Evolutionary conservation across 35 echinoderm and acorn worm species (phyloP).

Genomic region (Patiria miniata): DNA sequence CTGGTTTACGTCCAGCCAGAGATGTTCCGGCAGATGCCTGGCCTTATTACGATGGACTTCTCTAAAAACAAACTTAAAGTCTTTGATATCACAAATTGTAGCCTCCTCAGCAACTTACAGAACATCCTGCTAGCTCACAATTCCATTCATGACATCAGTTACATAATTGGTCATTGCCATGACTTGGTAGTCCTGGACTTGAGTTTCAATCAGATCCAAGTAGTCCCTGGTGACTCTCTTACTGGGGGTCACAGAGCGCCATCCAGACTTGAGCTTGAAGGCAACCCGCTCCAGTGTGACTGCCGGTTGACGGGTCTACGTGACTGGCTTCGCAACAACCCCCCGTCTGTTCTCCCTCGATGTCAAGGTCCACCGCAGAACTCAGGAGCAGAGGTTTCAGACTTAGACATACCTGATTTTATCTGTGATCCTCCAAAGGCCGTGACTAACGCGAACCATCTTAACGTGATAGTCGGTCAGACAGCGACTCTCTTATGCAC

Average conservation of each 20-base stretch:
- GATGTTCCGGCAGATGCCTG: background rate
- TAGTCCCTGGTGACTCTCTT: background rate
- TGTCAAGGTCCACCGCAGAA: background rate
- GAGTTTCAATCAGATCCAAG: background rate
- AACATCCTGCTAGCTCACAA: background rate
- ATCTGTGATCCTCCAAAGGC: background rate
- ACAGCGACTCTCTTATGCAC: background rate
- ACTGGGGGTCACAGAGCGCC: too few relatives aligned
- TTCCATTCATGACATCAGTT: background rate
- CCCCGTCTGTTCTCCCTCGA: background rate
- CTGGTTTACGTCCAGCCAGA: background rate
- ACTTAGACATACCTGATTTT: background rate
- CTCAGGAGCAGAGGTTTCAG: background rate
- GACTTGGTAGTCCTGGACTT: background rate
- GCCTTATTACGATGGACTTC: background rate
- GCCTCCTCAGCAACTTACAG: background rate
- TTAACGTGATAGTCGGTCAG: background rate
- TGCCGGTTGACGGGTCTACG: constrained; percentile 1
- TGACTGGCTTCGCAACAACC: constrained; percentile 1
- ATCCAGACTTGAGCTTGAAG: constrained; percentile 1
- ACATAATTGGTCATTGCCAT: background rate
- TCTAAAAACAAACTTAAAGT: background rate
- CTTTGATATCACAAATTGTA: background rate
- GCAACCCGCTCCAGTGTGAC: constrained; percentile 22
- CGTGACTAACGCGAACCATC: background rate